Conservation (phyloP, 2,113 vertebrate species). For the Solea solea region DNA sequence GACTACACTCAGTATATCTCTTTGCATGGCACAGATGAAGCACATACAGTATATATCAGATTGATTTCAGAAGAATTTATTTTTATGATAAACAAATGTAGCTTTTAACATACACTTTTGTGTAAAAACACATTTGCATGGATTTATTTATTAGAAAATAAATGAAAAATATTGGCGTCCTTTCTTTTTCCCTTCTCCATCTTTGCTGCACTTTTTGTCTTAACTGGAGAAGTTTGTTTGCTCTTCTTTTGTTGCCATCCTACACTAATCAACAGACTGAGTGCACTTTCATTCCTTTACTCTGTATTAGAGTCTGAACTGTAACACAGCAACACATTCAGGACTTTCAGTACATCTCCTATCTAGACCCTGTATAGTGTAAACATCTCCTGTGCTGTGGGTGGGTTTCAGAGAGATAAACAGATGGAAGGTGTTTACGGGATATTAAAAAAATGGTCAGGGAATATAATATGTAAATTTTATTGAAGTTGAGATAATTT, state of each 20-base stretch:
- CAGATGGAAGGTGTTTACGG: slow-evolving; percentile 13
- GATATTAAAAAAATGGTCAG: slow-evolving; percentile 46
- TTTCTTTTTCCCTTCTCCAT: not conserved
- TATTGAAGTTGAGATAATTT: slow-evolving; percentile 8
- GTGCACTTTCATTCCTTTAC: not conserved
- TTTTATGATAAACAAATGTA: no score
- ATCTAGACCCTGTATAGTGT: slow-evolving; percentile 26
- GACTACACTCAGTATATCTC: not conserved
- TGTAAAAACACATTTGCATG: no score
- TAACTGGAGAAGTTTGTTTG: not conserved
- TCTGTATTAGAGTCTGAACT: slow-evolving; percentile 2
- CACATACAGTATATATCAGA: slow-evolving; percentile 38
- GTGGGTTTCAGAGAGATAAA: slow-evolving; percentile 6
- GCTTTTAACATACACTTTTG: no score
- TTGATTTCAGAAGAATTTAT: slow-evolving; percentile 27
- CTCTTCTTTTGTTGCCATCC: not conserved
- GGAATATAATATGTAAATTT: slow-evolving; percentile 28
- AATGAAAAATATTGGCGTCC: not conserved
- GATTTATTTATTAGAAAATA: not conserved
- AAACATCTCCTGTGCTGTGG: slow-evolving; percentile 5
- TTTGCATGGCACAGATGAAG: slow-evolving; percentile 23
- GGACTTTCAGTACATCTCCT: slow-evolving; percentile 8
- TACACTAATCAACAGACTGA: not conserved
- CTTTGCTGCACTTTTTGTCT: no score
- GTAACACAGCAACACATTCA: not conserved